phyloP scores from a whole-genome alignment of 2,888 invertebrate species.

The Stenolophus ochropezus region DNA sequence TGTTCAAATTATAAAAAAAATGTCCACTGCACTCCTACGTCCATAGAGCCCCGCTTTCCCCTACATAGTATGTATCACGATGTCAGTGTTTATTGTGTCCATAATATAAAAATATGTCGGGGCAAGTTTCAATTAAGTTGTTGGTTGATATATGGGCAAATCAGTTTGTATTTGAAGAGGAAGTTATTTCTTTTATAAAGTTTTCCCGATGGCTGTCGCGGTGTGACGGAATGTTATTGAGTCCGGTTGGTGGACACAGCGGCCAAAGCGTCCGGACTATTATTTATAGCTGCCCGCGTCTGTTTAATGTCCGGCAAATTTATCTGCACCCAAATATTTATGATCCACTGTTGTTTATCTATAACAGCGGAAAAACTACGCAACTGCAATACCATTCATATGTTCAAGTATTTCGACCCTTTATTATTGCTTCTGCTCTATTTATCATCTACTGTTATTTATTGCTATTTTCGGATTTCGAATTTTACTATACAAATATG shows the following conservation, averaged over 20 bases:
- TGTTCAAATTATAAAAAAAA: too few relatives aligned
- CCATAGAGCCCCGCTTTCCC: too few relatives aligned
- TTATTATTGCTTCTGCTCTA: constrained; percentile 17
- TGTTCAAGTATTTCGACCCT: not conserved
- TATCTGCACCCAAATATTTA: constrained; percentile 40
- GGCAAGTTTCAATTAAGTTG: not conserved
- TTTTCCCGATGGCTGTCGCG: not conserved
- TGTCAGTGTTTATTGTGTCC: too few relatives aligned
- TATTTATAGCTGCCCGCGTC: constrained; percentile 40
- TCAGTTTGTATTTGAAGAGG: not conserved
- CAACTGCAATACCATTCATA: constrained; percentile 37
- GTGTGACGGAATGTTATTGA: constrained; percentile 36
- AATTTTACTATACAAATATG: not conserved
- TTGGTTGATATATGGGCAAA: not conserved
- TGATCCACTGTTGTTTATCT: constrained; percentile 38
- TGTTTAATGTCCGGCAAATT: constrained; percentile 50
- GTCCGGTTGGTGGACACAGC: constrained; percentile 5
- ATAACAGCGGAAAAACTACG: constrained; percentile 30
- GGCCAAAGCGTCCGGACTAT: constrained; percentile 18
- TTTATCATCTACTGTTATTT: constrained; percentile 6
- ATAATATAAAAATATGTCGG: not conserved
- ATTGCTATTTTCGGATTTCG: not conserved
- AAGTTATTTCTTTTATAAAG: not conserved
- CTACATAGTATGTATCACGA: not conserved
- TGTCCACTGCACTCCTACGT: too few relatives aligned